Evolutionary conservation across 35 echinoderm and acorn worm genomes (phyloP).

Genomic region (Stichopus chloronotus): DNA sequence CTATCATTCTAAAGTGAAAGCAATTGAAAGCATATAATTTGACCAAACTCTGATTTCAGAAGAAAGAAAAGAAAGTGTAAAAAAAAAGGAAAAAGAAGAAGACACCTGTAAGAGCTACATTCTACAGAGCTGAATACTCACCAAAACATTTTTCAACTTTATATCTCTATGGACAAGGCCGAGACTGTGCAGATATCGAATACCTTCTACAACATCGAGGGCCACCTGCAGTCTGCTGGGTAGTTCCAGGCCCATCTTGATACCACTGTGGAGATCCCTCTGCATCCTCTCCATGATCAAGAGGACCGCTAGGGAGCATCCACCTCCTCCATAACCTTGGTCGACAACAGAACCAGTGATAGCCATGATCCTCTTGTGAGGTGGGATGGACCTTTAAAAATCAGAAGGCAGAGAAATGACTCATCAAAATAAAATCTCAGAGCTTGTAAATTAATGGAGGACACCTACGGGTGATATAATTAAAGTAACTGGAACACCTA

Average conservation of each 20-base stretch:
- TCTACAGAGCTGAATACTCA: slow-evolving; percentile 37
- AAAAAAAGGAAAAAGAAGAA: too few species aligned
- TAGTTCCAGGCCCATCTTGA: slow-evolving; percentile 86
- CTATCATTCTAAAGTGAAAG: too few species aligned
- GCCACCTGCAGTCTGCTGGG: slow-evolving; percentile 87
- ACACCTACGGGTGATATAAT: too few species aligned
- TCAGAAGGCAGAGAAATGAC: neutral
- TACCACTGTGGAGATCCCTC: slow-evolving; percentile 84
- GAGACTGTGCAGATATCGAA: slow-evolving; percentile 93
- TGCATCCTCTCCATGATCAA: slow-evolving; percentile 96
- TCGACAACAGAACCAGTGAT: slow-evolving; percentile 87
- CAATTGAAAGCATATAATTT: too few species aligned
- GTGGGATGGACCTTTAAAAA: slow-evolving; percentile 78
- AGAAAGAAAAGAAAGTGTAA: too few species aligned
- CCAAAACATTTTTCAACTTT: slow-evolving; percentile 98
- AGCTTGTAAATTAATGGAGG: neutral
- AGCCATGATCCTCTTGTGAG: slow-evolving; percentile 86
- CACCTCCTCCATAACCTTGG: slow-evolving; percentile 84
- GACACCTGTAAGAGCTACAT: too few species aligned
- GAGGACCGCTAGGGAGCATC: slow-evolving; percentile 84
- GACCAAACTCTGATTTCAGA: too few species aligned
- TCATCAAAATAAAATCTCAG: neutral
- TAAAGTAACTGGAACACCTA: too few species aligned
- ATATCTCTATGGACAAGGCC: slow-evolving; percentile 96
- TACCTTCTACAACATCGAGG: slow-evolving; percentile 92